Evolutionary conservation across 1,140 invertebrate species (phyloP), one percentile per base, ranked within the genome.

Genomic region (Drosophila nannoptera): DNA sequence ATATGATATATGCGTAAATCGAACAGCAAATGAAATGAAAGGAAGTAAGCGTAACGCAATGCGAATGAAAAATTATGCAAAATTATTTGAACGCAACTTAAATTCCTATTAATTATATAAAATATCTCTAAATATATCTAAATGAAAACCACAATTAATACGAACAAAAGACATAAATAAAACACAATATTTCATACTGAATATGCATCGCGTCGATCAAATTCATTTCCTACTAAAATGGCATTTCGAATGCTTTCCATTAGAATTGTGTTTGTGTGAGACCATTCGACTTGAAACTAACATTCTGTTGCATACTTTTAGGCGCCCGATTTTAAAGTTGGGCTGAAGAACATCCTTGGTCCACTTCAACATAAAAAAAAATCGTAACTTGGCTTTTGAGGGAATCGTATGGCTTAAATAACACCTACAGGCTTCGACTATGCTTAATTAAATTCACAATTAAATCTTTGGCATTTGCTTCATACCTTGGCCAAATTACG

Each of bases 81-180:
- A 72, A 86, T 84, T 86, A 86, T 86, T 86, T 86, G 71, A 86
- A 86, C 67, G 81, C 77, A 86, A 86, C 81, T 86, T 86, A 75
- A 86, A 86, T 86, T 86, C 81, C 81, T 86, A 86, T 86, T 86
- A 86, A 86, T 86, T 86, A 86, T 86, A 86, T 81, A 75, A 73
- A 70, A 81, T 83, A 86, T 84, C 76, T 78, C 72, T 81, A 77
- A 77, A 86, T 76, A 84, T 84, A 75, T 77, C 78, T 81, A 73
- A 76, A 84, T 67, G 55, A 71, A 72, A 86, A 74, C 65, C 76
- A 83, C 73, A 73, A 76, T 84, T 84, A 80, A 80, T 73, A 78
- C 66, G 63, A 82, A 69, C 59, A 83, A 73, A 82, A 75, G 65
- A 80, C 69, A 82, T 82, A 82, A 82, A 77, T 69, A 75, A 76